Evolutionary conservation across 2,797 vertebrate species (phyloP).

Genomic region (Rhyacichthys aspro): DNA sequence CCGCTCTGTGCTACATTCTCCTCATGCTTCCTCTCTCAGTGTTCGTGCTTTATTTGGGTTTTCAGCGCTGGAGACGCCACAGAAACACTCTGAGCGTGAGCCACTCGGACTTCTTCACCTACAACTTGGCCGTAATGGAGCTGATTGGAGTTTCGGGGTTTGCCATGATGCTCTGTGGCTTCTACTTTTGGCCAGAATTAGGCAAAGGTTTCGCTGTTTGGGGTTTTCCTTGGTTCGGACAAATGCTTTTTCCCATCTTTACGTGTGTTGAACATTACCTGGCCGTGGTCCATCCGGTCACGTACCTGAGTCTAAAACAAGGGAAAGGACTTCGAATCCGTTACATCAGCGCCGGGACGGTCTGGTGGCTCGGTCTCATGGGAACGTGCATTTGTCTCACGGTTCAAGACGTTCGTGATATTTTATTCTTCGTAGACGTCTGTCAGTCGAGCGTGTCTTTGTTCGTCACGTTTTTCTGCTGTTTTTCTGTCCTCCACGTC

Average conservation of each 20-base stretch:
- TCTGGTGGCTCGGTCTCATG: not conserved
- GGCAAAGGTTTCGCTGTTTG: accelerated
- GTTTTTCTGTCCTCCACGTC: slow-evolving; percentile 24
- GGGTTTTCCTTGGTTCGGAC: not conserved
- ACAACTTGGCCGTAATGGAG: slow-evolving; percentile 5
- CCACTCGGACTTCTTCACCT: slow-evolving; percentile 14
- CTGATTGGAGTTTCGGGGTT: not conserved
- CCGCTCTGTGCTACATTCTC: not conserved
- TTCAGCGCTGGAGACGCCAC: not conserved
- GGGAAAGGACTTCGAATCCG: not conserved
- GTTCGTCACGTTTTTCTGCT: slow-evolving; percentile 24
- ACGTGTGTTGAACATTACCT: slow-evolving; percentile 1
- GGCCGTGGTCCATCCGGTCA: not conserved
- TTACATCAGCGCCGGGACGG: not conserved
- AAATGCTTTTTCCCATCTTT: not conserved
- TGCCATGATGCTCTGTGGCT: too few relatives aligned
- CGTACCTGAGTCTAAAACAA: not conserved
- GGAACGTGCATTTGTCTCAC: accelerated
- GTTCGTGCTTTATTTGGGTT: not conserved
- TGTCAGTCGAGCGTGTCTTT: not conserved
- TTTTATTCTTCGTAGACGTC: not conserved
- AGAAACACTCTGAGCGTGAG: not conserved
- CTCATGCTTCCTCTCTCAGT: not conserved
- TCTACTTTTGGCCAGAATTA: not conserved
- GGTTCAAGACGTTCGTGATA: accelerated